Evolutionary conservation across 1,140 invertebrate genomes (phyloP), one percentile per base, ranked within the genome.

Genomic region (Cotesia chilonis): DNA sequence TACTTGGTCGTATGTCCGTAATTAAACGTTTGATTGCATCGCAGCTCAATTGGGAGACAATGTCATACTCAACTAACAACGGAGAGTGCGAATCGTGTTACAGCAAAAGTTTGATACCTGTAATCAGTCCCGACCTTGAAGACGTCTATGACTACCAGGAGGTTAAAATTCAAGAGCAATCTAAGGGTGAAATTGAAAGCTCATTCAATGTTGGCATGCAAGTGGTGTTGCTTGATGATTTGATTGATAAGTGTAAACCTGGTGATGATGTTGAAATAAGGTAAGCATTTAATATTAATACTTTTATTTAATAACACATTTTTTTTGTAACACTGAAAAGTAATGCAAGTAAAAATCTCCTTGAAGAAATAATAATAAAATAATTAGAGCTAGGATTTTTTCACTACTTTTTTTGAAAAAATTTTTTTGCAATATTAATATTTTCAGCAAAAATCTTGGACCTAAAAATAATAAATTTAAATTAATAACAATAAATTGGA

Each of bases 61-160:
- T 81, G 70, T 47, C 60, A 37, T 82, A 85, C 74, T 9, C 6
- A 9, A 75, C 71, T 38, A 78, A 83, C 65, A 70, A 76, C 0
- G 83, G 79, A 74, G 71, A 81, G 47, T 87, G 85, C 14, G 72
- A 79, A 74, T 70, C 78, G 7, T 87, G 85, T 72, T 73, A 77
- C 12, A 75, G 77, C 0, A 71, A 72, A 72, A 82, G 54, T 59
- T 70, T 86, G 79, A 88, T 83, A 77, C 84, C 81, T 71, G 81
- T 88, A 37, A 88, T 89, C 71, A 80, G 87, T 28, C 82, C 91
- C 54, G 87, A 90, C 63, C 88, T 90, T 76, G 87, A 90, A 68
- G 90, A 92, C 80, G 95, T 91, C 81, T 91, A 91, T 76, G 95
- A 97, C 88, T 96, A 95, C 86, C 95, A 97, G 87, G 95, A 97